Evolutionary conservation across 2,113 vertebrate species (phyloP), one percentile per base, ranked within the genome.

Genomic region (Callopanchax toddi): DNA sequence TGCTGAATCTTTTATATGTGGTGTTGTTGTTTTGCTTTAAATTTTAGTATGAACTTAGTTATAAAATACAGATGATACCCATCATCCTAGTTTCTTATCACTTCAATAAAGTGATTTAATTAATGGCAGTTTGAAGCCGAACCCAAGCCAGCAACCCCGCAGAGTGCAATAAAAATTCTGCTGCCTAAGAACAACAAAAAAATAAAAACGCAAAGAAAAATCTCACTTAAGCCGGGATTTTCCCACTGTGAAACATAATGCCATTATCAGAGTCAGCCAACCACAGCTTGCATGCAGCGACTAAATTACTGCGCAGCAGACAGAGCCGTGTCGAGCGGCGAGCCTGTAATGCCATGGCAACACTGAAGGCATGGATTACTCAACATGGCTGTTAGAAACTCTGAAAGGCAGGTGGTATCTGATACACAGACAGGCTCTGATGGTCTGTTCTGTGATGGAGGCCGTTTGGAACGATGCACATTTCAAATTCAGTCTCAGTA

Each of bases 301-400:
- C 81, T 80, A 58, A 78, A 86, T 87, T 80, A 82, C 72, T 76
- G 76, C 75, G 68, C 52, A 82, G 84, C 70, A 80, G 84, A 71
- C 67, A 64, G 68, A 80, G 67, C 71, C 78, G 73, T 86, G 76
- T 77, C 61, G 64, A 78, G 83, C 78, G 29, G 69, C 8, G 37
- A 78, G 75, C 75, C 73, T 80, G 73, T 63, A 60, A 67, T 73
- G 49, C 83, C 83, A 86, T 89, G 83, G 84, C 81, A 90, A 88
- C 87, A 65, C 68, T 63, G 78, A 76, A 70, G 83, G 81, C 78
- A 87, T 78, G 81, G 72, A 71, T 78, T 87, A 72, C 70, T 84
- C 65, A 69, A 76, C 67, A 76, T 80, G 75, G 79, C 76, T 72
- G 76, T 78, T 66, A 83, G 80, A 84, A 82, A 83, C 56, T 77